These are phyloP conservation scores for Ephydatia muelleri DNA, from an alignment of 37 sponge, comb jelly and placozoan genomes.

Conservation along the genomic window DNA sequence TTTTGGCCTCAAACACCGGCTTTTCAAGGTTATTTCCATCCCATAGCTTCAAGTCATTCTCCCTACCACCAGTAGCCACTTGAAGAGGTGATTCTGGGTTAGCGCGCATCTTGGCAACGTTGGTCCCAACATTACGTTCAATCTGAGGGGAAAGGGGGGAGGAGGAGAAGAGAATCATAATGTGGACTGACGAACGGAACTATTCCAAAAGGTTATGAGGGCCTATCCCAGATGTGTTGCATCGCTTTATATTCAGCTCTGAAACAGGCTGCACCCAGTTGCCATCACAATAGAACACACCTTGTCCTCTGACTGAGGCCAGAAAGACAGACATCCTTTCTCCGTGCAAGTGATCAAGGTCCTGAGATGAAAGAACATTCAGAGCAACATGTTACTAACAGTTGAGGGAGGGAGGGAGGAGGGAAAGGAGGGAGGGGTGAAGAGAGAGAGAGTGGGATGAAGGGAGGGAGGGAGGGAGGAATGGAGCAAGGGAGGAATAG, in stretches of 20 bases:
- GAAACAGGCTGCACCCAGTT: no score
- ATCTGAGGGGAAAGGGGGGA: constrained; percentile 32
- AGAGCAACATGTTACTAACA: no score
- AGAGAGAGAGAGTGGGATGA: no score
- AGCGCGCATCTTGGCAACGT: constrained; percentile 48
- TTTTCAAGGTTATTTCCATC: constrained; percentile 58
- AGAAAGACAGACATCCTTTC: constrained; percentile 56
- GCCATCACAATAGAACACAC: no score
- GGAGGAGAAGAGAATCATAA: neutral
- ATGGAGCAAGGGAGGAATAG: no score
- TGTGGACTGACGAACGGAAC: neutral
- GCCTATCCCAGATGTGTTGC: neutral
- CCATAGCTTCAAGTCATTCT: constrained; percentile 79
- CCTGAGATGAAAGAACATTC: constrained; percentile 19
- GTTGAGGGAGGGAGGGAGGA: no score
- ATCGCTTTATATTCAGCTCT: no score
- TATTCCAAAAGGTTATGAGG: no score
- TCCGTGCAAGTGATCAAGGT: constrained; percentile 69
- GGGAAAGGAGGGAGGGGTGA: no score
- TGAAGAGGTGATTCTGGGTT: constrained; percentile 41
- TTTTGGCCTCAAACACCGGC: constrained; percentile 73
- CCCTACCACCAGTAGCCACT: constrained; percentile 83
- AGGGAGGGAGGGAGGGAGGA: no score
- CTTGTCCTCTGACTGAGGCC: constrained; percentile 64
- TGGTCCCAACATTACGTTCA: constrained; percentile 26